Evolutionary conservation across 2,113 vertebrate species (phyloP).

Genomic region (Chitala chitala): DNA sequence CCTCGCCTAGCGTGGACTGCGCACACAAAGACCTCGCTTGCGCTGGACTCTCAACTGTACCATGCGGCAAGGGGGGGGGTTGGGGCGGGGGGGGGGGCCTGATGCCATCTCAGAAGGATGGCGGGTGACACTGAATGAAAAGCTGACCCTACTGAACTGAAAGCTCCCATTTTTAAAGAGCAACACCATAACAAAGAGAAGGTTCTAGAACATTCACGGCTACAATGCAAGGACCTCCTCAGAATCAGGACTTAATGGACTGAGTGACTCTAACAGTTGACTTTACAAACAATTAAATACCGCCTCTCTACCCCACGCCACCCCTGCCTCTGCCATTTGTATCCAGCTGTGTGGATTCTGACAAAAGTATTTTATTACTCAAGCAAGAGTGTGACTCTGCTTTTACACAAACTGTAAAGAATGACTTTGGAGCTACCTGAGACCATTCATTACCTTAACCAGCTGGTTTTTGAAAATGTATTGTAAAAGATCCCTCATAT

Average conservation of each 20-base stretch:
- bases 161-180: conserved; percentile 30
- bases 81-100: no score
- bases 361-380: conserved; percentile 96
- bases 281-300: conserved; percentile 35
- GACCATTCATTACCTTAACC: conserved; percentile 77
- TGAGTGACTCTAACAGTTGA: conserved; percentile 39
- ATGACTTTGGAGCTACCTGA: conserved; percentile 83
- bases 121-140: conserved; percentile 44
- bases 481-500: conserved; percentile 81
- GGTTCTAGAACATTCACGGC: conserved; percentile 29
- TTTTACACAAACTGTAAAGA: conserved; percentile 91
- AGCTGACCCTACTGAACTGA: conserved; percentile 33
- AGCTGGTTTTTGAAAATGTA: conserved; percentile 82
- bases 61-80: no score
- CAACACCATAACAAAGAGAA: conserved; percentile 39
- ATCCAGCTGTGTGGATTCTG: conserved; percentile 72
- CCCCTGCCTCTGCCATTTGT: conserved; percentile 70
- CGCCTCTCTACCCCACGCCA: conserved; percentile 20
- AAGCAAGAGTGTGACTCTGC: conserved; percentile 79
- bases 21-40: not conserved
- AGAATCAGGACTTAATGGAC: conserved; percentile 3
- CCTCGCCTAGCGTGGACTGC: conserved; percentile 40
- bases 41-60: no score
- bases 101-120: conserved; percentile 49
- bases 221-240: conserved; percentile 21